phyloP scores from a whole-genome alignment of 2,888 invertebrate species.

The Drosophila dives region DNA sequence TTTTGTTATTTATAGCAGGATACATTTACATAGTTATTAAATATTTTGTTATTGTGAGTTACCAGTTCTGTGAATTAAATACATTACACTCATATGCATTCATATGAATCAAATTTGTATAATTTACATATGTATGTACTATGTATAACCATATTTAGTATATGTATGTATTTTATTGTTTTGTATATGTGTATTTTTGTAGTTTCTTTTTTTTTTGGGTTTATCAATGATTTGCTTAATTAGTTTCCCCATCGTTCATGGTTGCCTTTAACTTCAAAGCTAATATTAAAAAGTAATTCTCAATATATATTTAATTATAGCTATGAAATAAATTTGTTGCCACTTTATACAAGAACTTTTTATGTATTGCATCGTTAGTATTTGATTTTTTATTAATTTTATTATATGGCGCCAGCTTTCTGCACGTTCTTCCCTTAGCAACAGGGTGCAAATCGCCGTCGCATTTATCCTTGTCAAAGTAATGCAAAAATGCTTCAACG shows the following conservation, averaged over 20 bases:
- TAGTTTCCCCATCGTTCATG: constrained; percentile 41
- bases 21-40: constrained; percentile 56
- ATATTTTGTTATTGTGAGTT: constrained; percentile 59
- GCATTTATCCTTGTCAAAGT: constrained; percentile 10
- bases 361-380: constrained; percentile 42
- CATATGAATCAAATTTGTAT: constrained; percentile 48
- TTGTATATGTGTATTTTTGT: constrained; percentile 38
- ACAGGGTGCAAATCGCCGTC: constrained; percentile 26
- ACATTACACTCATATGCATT: constrained; percentile 49
- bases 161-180: constrained; percentile 47
- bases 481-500: constrained; percentile 30
- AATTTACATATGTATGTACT: constrained; percentile 54
- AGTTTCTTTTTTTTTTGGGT: constrained; percentile 32
- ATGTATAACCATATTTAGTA: constrained; percentile 27
- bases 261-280: constrained; percentile 60
- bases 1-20: constrained; percentile 74
- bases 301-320: constrained; percentile 68
- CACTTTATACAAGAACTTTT: constrained; percentile 72
- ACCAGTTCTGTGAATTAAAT: constrained; percentile 76
- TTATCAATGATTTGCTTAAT: constrained; percentile 38
- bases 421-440: constrained; percentile 21
- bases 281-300: constrained; percentile 79
- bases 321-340: constrained; percentile 71
- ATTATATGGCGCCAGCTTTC: constrained; percentile 32
- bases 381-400: constrained; percentile 14